phyloP scores from a whole-genome alignment of 2,888 invertebrate species.

The Mechanitis messenoides region DNA sequence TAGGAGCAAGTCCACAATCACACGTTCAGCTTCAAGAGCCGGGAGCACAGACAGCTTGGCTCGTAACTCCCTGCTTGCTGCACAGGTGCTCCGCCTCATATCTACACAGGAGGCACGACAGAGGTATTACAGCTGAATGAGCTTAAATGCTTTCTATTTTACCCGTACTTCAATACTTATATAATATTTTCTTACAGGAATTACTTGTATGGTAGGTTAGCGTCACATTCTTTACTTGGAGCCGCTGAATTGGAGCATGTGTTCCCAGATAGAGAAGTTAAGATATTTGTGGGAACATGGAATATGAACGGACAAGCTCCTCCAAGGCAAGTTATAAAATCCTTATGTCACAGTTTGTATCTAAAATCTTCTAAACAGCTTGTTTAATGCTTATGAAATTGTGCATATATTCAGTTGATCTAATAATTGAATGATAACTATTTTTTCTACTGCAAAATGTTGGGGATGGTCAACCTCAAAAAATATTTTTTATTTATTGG shows the following conservation, averaged over 20 bases:
- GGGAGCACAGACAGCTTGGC: conserved; percentile 82
- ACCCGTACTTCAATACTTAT: conserved; percentile 7
- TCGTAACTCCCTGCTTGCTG: conserved; percentile 84
- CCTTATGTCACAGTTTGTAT: too few species aligned
- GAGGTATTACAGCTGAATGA: conserved; percentile 62
- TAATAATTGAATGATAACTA: too few species aligned
- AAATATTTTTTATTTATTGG: too few species aligned
- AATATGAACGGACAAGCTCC: conserved; percentile 96
- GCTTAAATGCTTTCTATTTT: conserved; percentile 15
- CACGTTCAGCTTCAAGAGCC: conserved; percentile 61
- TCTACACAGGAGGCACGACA: conserved; percentile 89
- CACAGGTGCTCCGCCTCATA: conserved; percentile 87
- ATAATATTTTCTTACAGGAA: conserved; percentile 73
- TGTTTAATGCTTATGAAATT: too few species aligned
- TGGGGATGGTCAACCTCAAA: too few species aligned
- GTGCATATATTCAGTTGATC: too few species aligned
- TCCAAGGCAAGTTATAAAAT: conserved; percentile 78
- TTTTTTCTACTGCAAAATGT: too few species aligned
- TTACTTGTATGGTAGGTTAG: conserved; percentile 86
- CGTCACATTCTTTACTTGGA: conserved; percentile 88
- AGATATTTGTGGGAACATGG: conserved; percentile 95
- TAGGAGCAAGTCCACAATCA: conserved; percentile 65
- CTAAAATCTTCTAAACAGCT: too few species aligned
- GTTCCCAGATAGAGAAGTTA: conserved; percentile 89
- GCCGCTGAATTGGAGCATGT: conserved; percentile 90